Percentiles rank a stretch among this genome's conserved stretches.
These are phyloP conservation scores for Agriopis marginaria DNA, from an alignment of 2,888 invertebrate species.

Conservation along the genomic window DNA sequence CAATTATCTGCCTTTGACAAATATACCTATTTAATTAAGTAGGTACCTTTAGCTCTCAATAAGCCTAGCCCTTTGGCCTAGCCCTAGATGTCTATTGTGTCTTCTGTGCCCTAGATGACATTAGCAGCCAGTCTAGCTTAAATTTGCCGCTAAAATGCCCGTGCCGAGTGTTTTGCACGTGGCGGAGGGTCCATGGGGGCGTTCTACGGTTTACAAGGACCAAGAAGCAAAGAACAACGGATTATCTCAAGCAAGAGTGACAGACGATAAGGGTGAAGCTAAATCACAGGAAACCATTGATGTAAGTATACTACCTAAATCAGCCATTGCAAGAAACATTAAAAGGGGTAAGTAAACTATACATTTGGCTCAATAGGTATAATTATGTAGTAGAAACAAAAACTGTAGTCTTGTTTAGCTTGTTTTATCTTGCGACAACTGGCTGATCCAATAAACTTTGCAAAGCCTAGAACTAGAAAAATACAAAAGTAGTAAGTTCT, in stretches of 20 bases:
- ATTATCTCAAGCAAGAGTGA: background rate
- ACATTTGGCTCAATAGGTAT: too few relatives aligned
- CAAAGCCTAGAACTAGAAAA: too few relatives aligned
- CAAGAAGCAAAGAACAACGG: background rate
- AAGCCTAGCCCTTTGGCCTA: too few relatives aligned
- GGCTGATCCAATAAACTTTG: too few relatives aligned
- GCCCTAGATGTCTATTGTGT: too few relatives aligned
- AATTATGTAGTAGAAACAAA: too few relatives aligned
- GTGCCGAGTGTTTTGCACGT: background rate
- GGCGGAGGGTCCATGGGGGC: background rate
- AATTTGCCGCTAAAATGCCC: background rate
- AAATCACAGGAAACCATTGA: background rate
- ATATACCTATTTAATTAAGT: background rate
- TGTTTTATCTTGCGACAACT: too few relatives aligned
- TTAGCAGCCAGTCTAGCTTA: background rate
- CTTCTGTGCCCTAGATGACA: too few relatives aligned
- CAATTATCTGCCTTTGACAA: background rate
- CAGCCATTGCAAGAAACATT: background rate
- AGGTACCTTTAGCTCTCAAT: background rate
- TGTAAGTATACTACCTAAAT: too few relatives aligned
- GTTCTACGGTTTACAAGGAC: constrained; percentile 1
- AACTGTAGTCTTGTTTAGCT: too few relatives aligned
- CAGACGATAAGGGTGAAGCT: background rate
- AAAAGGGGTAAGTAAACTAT: background rate
- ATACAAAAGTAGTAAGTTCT: too few relatives aligned